Evolutionary conservation across 2,113 vertebrate species (phyloP).

Genomic region (Calcarius ornatus): DNA sequence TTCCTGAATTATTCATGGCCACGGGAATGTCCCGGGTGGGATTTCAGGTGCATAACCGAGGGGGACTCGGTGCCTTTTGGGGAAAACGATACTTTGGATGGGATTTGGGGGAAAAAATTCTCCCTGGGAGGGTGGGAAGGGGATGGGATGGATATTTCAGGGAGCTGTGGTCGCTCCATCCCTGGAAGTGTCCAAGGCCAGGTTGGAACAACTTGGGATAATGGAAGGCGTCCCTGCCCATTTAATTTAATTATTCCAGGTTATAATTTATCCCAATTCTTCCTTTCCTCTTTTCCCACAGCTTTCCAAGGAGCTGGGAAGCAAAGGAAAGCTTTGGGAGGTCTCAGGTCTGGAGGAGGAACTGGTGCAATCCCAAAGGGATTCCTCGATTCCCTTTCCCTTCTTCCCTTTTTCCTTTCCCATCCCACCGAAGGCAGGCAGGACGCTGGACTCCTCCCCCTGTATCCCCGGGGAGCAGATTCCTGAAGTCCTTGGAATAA

Average conservation of each 20-base stretch:
- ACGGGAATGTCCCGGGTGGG: rapidly evolving
- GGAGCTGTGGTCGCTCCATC: background rate
- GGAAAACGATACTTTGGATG: background rate
- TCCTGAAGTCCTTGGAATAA: background rate
- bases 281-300: background rate
- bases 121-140: background rate
- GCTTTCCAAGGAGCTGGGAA: background rate
- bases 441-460: rapidly evolving
- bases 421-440: rapidly evolving
- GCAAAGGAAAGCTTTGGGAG: background rate
- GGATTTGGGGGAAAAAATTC: background rate
- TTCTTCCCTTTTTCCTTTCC: background rate
- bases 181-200: background rate
- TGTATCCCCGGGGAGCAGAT: rapidly evolving
- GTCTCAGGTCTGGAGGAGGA: rapidly evolving
- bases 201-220: rapidly evolving
- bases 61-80: background rate
- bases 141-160: background rate
- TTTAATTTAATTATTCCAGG: background rate
- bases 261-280: rapidly evolving
- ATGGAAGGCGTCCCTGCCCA: rapidly evolving
- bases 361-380: rapidly evolving
- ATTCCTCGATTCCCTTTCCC: background rate
- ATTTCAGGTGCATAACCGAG: rapidly evolving
- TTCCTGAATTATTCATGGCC: constrained; percentile 23